Base-by-base conservation (phyloP, 2,797 vertebrate species). In the Galago senegalensis region DNA sequence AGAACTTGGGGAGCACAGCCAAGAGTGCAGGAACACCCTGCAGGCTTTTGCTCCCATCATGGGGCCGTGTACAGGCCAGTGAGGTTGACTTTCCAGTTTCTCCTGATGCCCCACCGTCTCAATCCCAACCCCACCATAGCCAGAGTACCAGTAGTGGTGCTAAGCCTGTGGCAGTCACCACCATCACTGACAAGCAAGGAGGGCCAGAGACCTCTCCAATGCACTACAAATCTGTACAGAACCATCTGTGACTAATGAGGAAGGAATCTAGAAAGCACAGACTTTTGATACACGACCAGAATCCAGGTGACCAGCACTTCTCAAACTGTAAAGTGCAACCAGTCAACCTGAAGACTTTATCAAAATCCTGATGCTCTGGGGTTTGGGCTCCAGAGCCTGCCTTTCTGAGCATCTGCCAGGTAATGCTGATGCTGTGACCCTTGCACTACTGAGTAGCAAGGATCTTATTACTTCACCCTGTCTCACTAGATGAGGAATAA, bases 151-250 rank as follows among this genome's bases (percentile, higher is more conserved):
- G 58, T 27, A 23, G 25, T 25, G 40, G 43, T 31, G 37, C 27
- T 1, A 17, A 63, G 79, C 29, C 58, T 14, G 20, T 3, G 43
- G 65, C 65, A 6, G 18, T 18, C 17, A 2, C 25, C 1, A 5
- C 12, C 40, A 13, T 8, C 56, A 2, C 0, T 12, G 73, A 79
- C 2, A 27, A 25, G n/a, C 49, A 13, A 18, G 0, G 2, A 23
- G 20, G n/a, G 13, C 13, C 7, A 82, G 0, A 13, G 73, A 11
- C 11, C 70, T 70, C 31, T 29, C 61, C 27, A 61, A 69, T 0
- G 27, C 20, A 14, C 76, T 20, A 9, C 0, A 9, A 1, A 9
- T 87, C 8, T 77, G 23, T 16, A 63, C 1, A 4, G 46, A 67
- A 13, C 12, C 12, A 17, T 7, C 61, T 29, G 31, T 23, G 70